phyloP scores from a whole-genome alignment of 2,797 vertebrate species.

The Mustela erminea region DNA sequence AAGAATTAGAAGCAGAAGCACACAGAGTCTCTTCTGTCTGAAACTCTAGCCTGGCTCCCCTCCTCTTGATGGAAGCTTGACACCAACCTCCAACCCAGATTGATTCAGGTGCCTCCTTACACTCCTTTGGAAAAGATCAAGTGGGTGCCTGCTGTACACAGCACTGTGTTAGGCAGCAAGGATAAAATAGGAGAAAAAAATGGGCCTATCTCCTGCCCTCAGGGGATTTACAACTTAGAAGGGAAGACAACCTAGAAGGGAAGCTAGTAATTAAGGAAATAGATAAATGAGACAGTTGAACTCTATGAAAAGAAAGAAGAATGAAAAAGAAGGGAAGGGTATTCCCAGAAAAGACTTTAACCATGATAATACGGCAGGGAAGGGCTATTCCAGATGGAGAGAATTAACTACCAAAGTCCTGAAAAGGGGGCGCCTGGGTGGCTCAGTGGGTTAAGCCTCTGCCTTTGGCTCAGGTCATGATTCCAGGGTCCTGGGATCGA shows the following conservation, averaged over 20 bases:
- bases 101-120: background rate
- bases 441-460: too few species aligned
- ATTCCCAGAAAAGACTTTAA: background rate
- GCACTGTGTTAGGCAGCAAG: background rate
- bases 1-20: background rate
- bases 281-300: background rate
- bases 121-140: background rate
- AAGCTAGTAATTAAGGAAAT: background rate
- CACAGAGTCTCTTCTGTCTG: background rate
- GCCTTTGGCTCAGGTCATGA: too few species aligned
- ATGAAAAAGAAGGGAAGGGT: rapidly evolving
- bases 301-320: background rate
- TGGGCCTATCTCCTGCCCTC: background rate
- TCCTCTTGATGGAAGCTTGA: background rate
- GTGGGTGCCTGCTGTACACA: background rate
- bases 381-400: background rate
- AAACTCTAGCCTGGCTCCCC: background rate
- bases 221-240: background rate
- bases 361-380: background rate
- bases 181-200: background rate
- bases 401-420: background rate
- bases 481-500: too few species aligned
- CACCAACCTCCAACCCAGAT: background rate
- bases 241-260: background rate
- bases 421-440: background rate